Percentiles rank a stretch among this genome's conserved stretches.
These are phyloP conservation scores for Leontopithecus rosalia DNA, from an alignment of 2,797 vertebrate species.

Conservation along the genomic window DNA sequence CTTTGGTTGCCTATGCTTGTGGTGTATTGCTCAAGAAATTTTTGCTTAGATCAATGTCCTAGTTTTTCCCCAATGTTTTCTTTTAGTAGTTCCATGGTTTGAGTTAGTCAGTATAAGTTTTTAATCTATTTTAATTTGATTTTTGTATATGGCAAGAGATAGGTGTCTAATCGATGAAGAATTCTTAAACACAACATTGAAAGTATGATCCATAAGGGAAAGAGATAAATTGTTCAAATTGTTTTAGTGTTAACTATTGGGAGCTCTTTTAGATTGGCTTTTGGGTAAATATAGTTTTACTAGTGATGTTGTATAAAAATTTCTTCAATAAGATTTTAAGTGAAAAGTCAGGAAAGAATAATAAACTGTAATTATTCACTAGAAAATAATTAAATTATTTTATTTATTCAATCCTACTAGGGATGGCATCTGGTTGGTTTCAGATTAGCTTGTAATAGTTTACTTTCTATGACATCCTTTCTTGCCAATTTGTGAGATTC, in stretches of 20 bases:
- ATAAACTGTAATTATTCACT: conserved; percentile 9
- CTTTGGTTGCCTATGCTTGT: too few relatives aligned
- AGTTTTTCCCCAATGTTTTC: too few relatives aligned
- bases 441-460: conserved; percentile 10
- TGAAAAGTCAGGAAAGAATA: not conserved
- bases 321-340: not conserved
- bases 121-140: too few relatives aligned
- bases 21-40: too few relatives aligned
- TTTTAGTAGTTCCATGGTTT: too few relatives aligned
- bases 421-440: not conserved
- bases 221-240: not conserved
- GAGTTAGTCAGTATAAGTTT: too few relatives aligned
- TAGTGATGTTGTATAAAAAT: conserved; percentile 7
- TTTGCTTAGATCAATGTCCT: too few relatives aligned
- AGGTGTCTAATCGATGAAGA: not conserved
- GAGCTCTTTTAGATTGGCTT: not conserved
- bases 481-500: not conserved
- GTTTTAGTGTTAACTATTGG: not conserved
- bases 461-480: not conserved
- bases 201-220: not conserved
- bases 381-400: not conserved
- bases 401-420: not conserved
- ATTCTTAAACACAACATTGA: not conserved
- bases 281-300: not conserved
- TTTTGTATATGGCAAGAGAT: too few relatives aligned